Percentiles rank a stretch among this genome's conserved stretches.
Conservation (phyloP, 2,113 vertebrate genomes). For the Brachypteracias leptosomus region DNA sequence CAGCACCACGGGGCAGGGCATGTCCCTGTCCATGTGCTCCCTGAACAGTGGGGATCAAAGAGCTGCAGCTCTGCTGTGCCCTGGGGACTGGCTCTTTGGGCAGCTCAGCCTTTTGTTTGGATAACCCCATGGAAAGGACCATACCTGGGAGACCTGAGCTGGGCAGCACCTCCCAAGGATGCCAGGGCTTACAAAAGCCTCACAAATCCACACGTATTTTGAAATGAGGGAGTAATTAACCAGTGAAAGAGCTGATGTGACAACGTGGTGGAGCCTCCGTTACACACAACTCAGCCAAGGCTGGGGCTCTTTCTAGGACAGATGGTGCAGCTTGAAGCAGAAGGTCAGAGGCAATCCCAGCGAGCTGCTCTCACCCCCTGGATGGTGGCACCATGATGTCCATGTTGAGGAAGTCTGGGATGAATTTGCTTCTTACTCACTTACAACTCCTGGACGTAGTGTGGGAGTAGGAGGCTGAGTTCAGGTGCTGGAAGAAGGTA, state of each 20-base stretch:
- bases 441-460: neutral
- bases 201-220: neutral
- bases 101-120: neutral
- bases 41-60: neutral
- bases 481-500: neutral
- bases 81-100: neutral
- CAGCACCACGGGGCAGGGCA: neutral
- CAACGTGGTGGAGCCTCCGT: neutral
- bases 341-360: neutral
- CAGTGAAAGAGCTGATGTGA: neutral
- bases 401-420: fast-evolving
- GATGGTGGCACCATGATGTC: fast-evolving
- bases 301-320: neutral
- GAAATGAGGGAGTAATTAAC: neutral
- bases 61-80: neutral
- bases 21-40: neutral
- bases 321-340: neutral
- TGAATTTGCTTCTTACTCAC: neutral
- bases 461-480: neutral
- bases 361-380: neutral
- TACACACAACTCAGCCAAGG: neutral
- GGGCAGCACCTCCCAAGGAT: neutral
- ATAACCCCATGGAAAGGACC: neutral
- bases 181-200: neutral
- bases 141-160: neutral